These are phyloP conservation scores for Hystrix cristata DNA, from an alignment of 2,113 vertebrate species.

Conservation along the genomic window DNA sequence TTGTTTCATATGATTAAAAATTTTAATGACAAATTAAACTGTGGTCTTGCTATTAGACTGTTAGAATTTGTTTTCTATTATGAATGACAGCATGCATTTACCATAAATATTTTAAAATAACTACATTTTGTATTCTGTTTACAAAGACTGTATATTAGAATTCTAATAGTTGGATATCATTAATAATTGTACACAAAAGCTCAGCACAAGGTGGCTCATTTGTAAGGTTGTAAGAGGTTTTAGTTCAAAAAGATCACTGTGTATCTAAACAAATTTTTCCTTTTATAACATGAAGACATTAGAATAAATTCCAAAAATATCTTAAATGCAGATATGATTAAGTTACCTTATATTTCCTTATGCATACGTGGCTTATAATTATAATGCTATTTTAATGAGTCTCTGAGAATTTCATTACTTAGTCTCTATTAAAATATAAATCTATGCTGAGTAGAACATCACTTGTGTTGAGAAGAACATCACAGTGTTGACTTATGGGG, in stretches of 20 bases:
- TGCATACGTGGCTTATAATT: not conserved
- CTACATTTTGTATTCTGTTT: constrained; percentile 20
- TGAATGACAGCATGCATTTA: constrained; percentile 41
- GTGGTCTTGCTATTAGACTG: constrained; percentile 1
- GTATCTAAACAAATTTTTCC: not conserved
- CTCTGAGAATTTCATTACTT: constrained; percentile 29
- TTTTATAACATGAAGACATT: constrained; percentile 32
- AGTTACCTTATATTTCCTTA: not conserved
- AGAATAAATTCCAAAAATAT: constrained; percentile 57
- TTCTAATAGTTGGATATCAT: not conserved
- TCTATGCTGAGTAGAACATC: not conserved
- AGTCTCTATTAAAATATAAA: constrained; percentile 39
- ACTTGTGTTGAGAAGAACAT: not conserved
- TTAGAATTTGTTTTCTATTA: constrained; percentile 53
- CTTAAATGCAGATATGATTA: not conserved
- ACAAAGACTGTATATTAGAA: not conserved
- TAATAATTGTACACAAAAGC: constrained; percentile 27
- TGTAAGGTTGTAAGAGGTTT: constrained; percentile 10
- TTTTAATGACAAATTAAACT: constrained; percentile 47
- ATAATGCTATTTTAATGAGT: not conserved
- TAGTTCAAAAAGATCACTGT: constrained; percentile 59
- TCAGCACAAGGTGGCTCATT: constrained; percentile 57
- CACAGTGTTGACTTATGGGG: not conserved
- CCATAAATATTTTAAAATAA: constrained; percentile 53
- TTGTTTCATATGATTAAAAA: constrained; percentile 32